These are phyloP conservation scores for Brachyrhaphis roseni DNA, from an alignment of 2,797 vertebrate species.

Conservation along the genomic window DNA sequence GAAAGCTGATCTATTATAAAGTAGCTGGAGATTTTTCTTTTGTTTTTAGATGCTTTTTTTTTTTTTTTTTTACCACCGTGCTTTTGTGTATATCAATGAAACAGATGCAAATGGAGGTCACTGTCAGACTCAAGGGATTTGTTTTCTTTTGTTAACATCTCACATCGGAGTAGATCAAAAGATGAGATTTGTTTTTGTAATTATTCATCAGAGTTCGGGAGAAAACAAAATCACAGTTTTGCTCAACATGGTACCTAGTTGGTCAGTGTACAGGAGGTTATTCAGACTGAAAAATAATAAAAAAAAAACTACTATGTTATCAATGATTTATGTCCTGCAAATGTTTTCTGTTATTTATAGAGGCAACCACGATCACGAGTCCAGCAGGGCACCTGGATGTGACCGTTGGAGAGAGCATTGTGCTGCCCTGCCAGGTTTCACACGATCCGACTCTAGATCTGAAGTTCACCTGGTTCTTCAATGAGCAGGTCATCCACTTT, in stretches of 20 bases:
- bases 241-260: neutral
- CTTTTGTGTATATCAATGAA: slow-evolving; percentile 35
- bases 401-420: slow-evolving; percentile 93
- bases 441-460: slow-evolving; percentile 92
- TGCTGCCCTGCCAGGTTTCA: slow-evolving; percentile 93
- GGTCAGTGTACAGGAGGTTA: slow-evolving; percentile 1
- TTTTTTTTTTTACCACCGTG: slow-evolving; percentile 23
- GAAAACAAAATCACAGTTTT: slow-evolving; percentile 3
- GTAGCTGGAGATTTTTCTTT: slow-evolving; percentile 35
- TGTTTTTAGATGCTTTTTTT: slow-evolving; percentile 34
- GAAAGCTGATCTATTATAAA: slow-evolving; percentile 50
- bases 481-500: slow-evolving; percentile 92
- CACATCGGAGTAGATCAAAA: slow-evolving; percentile 20
- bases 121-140: slow-evolving; percentile 49
- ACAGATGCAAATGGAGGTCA: slow-evolving; percentile 31
- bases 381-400: slow-evolving; percentile 93
- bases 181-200: slow-evolving; percentile 26
- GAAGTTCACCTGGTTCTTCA: slow-evolving; percentile 94
- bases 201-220: slow-evolving; percentile 31
- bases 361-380: slow-evolving; percentile 89
- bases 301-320: neutral
- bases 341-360: slow-evolving; percentile 67
- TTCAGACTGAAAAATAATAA: neutral
- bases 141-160: slow-evolving; percentile 45
- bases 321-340: slow-evolving; percentile 1